Evolutionary conservation across 2,113 vertebrate genomes (phyloP), one percentile per base, ranked within the genome.

Genomic region (Apteryx mantelli): DNA sequence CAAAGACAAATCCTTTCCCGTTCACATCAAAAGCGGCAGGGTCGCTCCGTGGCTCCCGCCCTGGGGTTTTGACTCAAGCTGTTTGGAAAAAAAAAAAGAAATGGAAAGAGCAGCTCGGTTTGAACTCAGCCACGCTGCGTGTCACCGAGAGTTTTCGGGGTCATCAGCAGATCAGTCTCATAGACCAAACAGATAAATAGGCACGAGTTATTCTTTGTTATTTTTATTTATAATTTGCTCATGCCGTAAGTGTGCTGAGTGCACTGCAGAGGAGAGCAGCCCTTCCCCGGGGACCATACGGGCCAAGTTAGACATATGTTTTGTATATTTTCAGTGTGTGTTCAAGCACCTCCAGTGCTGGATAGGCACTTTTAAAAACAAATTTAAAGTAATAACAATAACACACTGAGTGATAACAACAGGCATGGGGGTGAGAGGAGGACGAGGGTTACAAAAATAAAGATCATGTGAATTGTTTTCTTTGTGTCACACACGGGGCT

Each of bases 341-440:
- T 90, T 95, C 95, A 96, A 94, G 96, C 95, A 97, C 96, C 96
- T 97, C 94, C 87, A 89, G 95, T 28, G 2, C 95, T 94, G 95
- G 68, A 89, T 64, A 95, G 95, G 96, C 93, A 95, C 94, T 97
- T 97, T 56, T 86, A 82, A 97, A 97, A 97, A 97, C 94, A 97
- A 96, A 97, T 97, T 95, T 93, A 61, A 93, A 97, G 91, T 88
- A 97, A 97, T 97, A 97, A 94, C 94, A 96, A 95, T 96, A 96
- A 97, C 89, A 95, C 64, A 89, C 68, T 91, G 97, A 97, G 97
- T 97, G 96, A 96, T 97, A 97, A 97, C 96, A 96, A 97, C 91
- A 97, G 94, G 80, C 94, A 75, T 64, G 91, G 82, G 95, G 95
- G 93, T 88, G 94, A 97, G 89, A 93, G 93, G 93, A 96, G 96